A percentile compares a stretch with the other conserved stretches of the same genome.
Conservation (phyloP, 2,113 vertebrate species). For the Hylia prasina region DNA sequence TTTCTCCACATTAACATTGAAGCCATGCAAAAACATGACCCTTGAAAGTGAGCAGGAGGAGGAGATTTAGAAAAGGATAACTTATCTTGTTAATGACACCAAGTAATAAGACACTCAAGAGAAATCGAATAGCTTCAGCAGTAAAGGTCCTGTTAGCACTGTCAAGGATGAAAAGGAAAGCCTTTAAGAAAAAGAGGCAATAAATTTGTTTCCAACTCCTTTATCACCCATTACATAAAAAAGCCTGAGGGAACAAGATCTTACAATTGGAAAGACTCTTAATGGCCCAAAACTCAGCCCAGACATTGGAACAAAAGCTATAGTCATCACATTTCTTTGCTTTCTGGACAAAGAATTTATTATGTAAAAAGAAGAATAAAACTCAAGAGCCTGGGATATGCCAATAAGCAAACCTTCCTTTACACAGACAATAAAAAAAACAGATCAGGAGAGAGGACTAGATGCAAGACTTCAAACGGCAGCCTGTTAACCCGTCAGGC, state of each 20-base stretch:
- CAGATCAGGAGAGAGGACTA: neutral
- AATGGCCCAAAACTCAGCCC: slow-evolving; percentile 1
- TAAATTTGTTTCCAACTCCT: slow-evolving; percentile 41
- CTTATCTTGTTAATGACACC: slow-evolving; percentile 18
- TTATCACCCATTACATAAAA: slow-evolving; percentile 41
- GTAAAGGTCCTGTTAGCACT: neutral
- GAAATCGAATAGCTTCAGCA: neutral
- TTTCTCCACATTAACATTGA: neutral
- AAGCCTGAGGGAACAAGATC: slow-evolving; percentile 20
- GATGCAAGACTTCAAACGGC: neutral
- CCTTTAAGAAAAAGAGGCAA: slow-evolving; percentile 39
- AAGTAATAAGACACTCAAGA: neutral
- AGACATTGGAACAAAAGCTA: slow-evolving; percentile 32
- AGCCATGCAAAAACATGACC: neutral
- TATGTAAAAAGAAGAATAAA: slow-evolving; percentile 16
- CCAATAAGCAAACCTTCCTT: neutral
- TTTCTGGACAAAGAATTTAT: slow-evolving; percentile 36
- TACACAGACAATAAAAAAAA: neutral
- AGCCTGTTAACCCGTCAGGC: neutral
- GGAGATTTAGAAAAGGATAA: slow-evolving; percentile 37
- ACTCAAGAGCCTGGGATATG: neutral
- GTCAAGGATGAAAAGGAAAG: slow-evolving; percentile 14
- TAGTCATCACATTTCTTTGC: slow-evolving; percentile 47
- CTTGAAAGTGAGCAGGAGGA: slow-evolving; percentile 19
- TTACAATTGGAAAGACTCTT: slow-evolving; percentile 47